These are phyloP conservation scores for Varroa destructor DNA, from an alignment of 1,140 invertebrate species.

Conservation along the genomic window DNA sequence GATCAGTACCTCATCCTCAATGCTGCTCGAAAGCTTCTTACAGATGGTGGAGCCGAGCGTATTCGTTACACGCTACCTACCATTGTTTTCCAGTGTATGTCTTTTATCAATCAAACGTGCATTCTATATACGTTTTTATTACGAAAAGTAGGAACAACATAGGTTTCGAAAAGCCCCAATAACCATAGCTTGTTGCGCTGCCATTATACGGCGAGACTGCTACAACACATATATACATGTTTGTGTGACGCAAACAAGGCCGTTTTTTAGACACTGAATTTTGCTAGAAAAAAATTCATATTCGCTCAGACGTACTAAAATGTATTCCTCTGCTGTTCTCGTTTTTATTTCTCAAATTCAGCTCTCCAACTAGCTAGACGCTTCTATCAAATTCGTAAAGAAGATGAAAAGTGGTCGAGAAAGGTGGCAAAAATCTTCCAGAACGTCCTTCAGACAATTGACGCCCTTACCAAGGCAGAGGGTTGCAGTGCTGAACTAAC, in stretches of 20 bases:
- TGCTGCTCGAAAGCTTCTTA: constrained; percentile 75
- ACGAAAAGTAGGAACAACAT: too few species aligned
- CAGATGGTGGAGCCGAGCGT: constrained; percentile 66
- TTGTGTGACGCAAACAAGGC: too few species aligned
- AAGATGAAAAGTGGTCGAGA: constrained; percentile 95
- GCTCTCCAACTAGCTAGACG: constrained; percentile 17
- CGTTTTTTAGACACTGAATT: too few species aligned
- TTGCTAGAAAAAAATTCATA: too few species aligned
- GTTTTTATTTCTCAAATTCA: neutral
- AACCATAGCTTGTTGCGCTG: too few species aligned
- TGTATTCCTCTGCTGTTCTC: too few species aligned
- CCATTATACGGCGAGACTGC: too few species aligned
- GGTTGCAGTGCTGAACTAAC: constrained; percentile 68
- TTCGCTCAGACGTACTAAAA: too few species aligned
- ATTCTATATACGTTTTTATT: too few species aligned
- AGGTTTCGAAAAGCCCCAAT: too few species aligned
- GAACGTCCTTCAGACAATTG: constrained; percentile 59
- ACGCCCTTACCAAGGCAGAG: constrained; percentile 79
- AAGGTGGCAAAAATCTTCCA: constrained; percentile 97
- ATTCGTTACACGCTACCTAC: constrained; percentile 87
- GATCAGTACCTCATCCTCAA: constrained; percentile 83
- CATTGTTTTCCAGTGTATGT: constrained; percentile 62
- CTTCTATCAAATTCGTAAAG: constrained; percentile 28
- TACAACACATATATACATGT: too few species aligned
- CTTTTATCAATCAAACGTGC: neutral